Evolutionary conservation across 2,113 vertebrate genomes (phyloP).

Genomic region (Poeciliopsis prolifica): DNA sequence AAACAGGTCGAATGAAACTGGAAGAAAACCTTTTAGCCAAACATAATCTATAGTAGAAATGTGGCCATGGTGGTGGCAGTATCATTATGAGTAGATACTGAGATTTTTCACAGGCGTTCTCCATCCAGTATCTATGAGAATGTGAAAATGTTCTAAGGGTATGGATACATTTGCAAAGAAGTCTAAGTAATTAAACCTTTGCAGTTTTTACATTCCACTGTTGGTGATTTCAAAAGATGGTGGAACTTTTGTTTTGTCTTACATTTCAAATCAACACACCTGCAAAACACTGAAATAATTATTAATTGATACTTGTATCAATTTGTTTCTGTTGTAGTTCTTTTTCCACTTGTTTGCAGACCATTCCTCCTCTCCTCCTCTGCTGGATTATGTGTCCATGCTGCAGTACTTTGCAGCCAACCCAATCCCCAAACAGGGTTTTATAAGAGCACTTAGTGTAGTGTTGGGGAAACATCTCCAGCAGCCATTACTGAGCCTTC

Average conservation of each 20-base stretch:
- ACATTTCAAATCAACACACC: conserved; percentile 4
- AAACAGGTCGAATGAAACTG: neutral
- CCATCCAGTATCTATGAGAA: too few relatives aligned
- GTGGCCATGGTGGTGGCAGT: neutral
- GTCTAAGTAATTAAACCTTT: neutral
- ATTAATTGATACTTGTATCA: neutral
- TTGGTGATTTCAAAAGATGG: neutral
- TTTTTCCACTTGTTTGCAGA: conserved; percentile 89
- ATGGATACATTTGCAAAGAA: too few relatives aligned
- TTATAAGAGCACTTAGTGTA: conserved; percentile 87
- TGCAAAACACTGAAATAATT: neutral
- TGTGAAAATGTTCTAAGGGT: too few relatives aligned
- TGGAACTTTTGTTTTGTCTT: neutral
- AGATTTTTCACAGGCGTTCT: too few relatives aligned
- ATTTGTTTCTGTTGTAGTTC: conserved; percentile 76
- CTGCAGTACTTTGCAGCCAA: conserved; percentile 88
- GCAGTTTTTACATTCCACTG: neutral
- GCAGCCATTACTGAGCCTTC: conserved; percentile 30
- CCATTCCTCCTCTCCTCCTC: conserved; percentile 62
- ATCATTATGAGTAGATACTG: too few relatives aligned
- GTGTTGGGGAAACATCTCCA: conserved; percentile 72
- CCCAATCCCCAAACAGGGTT: conserved; percentile 82
- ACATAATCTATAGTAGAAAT: neutral
- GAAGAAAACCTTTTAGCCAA: neutral
- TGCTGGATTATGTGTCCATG: conserved; percentile 85